These are phyloP conservation scores for Chloroclystis v-ata DNA, from an alignment of 2,888 invertebrate species.

Conservation along the genomic window DNA sequence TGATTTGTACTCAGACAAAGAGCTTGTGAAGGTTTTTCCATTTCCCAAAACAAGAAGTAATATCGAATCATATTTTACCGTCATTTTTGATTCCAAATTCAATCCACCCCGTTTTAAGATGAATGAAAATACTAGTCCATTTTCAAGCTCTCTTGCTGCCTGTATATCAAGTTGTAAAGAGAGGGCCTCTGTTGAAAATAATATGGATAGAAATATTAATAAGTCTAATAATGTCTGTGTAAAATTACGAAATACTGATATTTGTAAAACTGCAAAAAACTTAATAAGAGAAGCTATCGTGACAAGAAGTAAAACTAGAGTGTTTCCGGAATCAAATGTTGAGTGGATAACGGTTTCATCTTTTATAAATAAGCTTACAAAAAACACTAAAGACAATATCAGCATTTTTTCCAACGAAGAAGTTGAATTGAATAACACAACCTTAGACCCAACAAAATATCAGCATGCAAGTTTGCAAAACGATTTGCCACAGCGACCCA, in stretches of 20 bases:
- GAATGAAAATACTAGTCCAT: conserved; percentile 13
- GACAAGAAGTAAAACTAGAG: conserved; percentile 18
- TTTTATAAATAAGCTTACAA: conserved; percentile 27
- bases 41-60: conserved; percentile 1
- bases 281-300: conserved; percentile 32
- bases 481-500: too few relatives aligned
- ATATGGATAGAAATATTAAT: neutral
- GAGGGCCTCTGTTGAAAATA: neutral
- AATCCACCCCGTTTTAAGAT: conserved; percentile 11
- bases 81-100: conserved; percentile 22
- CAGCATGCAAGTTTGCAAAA: too few relatives aligned
- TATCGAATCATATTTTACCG: conserved; percentile 7
- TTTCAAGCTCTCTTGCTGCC: conserved; percentile 7
- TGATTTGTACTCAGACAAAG: too few relatives aligned
- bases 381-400: conserved; percentile 12
- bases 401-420: conserved; percentile 28
- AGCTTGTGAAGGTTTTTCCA: conserved; percentile 7
- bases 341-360: conserved; percentile 32
- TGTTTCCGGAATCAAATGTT: conserved; percentile 14
- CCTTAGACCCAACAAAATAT: conserved; percentile 1
- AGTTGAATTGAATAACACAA: conserved; percentile 26
- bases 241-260: conserved; percentile 13
- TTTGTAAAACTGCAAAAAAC: conserved; percentile 27
- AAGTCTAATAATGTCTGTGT: neutral
- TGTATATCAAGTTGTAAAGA: conserved; percentile 7